These are phyloP conservation scores for Indri indri DNA, from an alignment of 2,113 vertebrate species.

Conservation along the genomic window DNA sequence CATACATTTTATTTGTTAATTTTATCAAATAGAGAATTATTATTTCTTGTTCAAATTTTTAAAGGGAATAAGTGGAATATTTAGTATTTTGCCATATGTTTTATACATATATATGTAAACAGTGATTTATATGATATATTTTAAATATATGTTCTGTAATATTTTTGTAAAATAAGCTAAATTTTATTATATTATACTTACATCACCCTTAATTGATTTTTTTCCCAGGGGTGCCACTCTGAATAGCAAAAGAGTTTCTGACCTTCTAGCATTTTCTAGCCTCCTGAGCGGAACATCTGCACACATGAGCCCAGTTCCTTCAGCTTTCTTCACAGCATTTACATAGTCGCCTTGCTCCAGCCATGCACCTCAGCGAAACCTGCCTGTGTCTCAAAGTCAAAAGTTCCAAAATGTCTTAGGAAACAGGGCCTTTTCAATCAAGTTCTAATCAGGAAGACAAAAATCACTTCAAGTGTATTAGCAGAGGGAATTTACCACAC, in stretches of 20 bases:
- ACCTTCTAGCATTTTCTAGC: not conserved
- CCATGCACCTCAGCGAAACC: not conserved
- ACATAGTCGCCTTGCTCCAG: not conserved
- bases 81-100: not conserved
- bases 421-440: not conserved
- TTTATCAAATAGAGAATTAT: not conserved
- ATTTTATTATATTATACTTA: not conserved
- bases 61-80: not conserved
- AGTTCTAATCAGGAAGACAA: not conserved
- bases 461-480: not conserved
- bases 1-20: not conserved
- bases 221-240: not conserved
- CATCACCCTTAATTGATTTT: not conserved
- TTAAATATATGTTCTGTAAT: not conserved
- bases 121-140: not conserved
- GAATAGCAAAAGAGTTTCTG: not conserved
- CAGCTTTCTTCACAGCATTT: not conserved
- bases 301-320: not conserved
- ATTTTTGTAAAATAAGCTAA: not conserved
- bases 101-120: not conserved
- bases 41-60: not conserved
- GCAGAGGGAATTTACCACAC: not conserved
- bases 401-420: not conserved
- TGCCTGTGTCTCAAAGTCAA: not conserved
- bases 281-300: not conserved